A percentile compares a stretch with the other conserved stretches of the same genome.
These are phyloP conservation scores for Pristionchus entomophagus DNA, from an alignment of 2,888 invertebrate genomes.

Conservation along the genomic window DNA sequence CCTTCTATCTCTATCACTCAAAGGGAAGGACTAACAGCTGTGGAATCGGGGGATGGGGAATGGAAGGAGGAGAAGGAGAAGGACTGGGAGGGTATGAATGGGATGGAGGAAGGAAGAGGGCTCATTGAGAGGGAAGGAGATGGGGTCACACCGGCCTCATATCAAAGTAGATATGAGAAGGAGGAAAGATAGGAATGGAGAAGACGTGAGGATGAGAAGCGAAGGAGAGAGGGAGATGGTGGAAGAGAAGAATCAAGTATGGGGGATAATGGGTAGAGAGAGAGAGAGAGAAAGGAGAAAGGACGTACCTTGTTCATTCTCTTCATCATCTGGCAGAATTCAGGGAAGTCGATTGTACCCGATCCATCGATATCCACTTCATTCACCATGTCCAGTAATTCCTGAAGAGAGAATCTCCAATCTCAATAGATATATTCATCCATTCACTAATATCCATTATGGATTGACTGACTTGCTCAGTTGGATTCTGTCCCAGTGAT, in stretches of 20 bases:
- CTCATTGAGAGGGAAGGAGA: background rate
- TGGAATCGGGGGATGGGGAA: background rate
- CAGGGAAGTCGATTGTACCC: conserved; percentile 75
- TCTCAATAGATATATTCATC: too few species aligned
- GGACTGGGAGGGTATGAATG: background rate
- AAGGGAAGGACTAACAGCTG: conserved; percentile 40
- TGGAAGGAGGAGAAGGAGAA: conserved; percentile 1
- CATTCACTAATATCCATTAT: background rate
- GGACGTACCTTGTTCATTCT: conserved; percentile 73
- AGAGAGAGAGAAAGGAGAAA: background rate
- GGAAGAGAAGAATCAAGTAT: background rate
- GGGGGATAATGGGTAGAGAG: background rate
- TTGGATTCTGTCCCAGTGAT: conserved; percentile 77
- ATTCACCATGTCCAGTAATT: conserved; percentile 75
- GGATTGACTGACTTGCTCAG: conserved; percentile 73
- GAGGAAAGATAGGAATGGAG: conserved; percentile 29
- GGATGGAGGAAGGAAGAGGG: background rate
- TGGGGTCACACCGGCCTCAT: conserved; percentile 1
- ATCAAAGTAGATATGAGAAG: conserved; percentile 21
- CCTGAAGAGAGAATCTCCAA: conserved; percentile 54
- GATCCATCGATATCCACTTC: conserved; percentile 76
- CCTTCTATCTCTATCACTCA: conserved; percentile 29
- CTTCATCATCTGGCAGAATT: conserved; percentile 76
- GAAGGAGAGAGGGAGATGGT: background rate
- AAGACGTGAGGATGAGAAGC: background rate